Evolutionary conservation across 2,797 vertebrate species (phyloP), one percentile per base, ranked within the genome.

Genomic region (Babyrousa celebensis): DNA sequence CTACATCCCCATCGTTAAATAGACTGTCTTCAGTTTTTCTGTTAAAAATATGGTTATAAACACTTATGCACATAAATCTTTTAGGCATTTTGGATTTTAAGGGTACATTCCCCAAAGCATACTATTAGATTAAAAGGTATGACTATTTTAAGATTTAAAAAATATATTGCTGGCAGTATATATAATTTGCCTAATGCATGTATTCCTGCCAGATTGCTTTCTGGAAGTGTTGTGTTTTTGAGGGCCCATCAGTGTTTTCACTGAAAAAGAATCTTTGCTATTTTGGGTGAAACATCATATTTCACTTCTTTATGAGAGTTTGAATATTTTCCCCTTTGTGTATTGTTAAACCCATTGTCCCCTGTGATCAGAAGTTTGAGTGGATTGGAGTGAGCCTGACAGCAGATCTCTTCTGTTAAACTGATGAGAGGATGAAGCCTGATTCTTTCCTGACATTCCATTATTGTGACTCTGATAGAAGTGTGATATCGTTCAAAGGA

Each of bases 241-340:
- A 84, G 43, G 92, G 29, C 43, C 20, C 25, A 6, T 43, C 80
- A 40, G 3, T 71, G n/a, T 94, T 95, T 94, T 96, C 40, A 60
- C 67, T 97, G 25, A 87, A 96, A 94, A 85, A 84, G 12, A 89
- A 92, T 94, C 56, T 93, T 95, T 92, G 80, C 40, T 91, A 4
- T 56, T 96, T 95, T 86, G 58, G 29, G 78, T 91, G 63, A 80
- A 93, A 74, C 83, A 56, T n/a, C 54, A 32, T 74, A 32, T 88
- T 96, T 97, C 15, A 63, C 92, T 95, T 94, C 27, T 94, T 90
- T 92, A 60, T 63, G 70, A 82, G 77, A 75, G 14, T 94, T 95
- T 70, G 63, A 63, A 27, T 96, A 68, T 40, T 75, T 94, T 80
- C 14, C 23, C 12, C 29, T 82, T 71, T 67, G 40, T 94, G 23